Conservation (phyloP, 2,113 vertebrate genomes). For the Cricetomys ansorgei region DNA sequence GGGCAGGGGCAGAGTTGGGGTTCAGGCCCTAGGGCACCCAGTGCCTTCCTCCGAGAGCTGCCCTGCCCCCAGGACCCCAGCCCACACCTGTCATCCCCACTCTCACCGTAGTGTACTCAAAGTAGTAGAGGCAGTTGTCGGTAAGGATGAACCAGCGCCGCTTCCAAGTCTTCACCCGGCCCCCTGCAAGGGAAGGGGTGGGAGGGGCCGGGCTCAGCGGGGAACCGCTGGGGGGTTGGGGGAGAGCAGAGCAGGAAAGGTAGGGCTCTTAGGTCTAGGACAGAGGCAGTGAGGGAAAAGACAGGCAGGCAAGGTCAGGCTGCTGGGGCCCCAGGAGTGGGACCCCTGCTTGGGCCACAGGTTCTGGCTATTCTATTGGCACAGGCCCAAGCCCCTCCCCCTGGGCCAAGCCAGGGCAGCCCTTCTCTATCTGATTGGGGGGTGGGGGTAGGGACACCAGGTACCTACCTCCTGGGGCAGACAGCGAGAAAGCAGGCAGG, state of each 20-base stretch:
- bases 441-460: background rate
- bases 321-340: background rate
- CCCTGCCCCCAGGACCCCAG: no score
- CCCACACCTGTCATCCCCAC: accelerated
- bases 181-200: constrained; percentile 88
- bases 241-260: constrained; percentile 35
- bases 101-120: constrained; percentile 96
- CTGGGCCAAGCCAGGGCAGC: background rate
- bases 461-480: constrained; percentile 87
- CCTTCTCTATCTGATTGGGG: background rate
- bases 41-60: background rate
- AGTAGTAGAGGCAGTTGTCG: constrained; percentile 97
- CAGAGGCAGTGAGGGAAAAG: background rate
- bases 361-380: background rate
- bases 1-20: background rate
- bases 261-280: background rate
- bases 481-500: constrained; percentile 85
- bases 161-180: constrained; percentile 97
- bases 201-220: constrained; percentile 78
- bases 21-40: no score
- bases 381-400: background rate
- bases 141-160: constrained; percentile 97
- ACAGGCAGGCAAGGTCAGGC: constrained; percentile 18
- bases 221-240: constrained; percentile 44
- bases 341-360: background rate